Percentiles rank a stretch among this genome's conserved stretches.
These are phyloP conservation scores for Sipha flava DNA, from an alignment of 1,140 invertebrate species.

Conservation along the genomic window DNA sequence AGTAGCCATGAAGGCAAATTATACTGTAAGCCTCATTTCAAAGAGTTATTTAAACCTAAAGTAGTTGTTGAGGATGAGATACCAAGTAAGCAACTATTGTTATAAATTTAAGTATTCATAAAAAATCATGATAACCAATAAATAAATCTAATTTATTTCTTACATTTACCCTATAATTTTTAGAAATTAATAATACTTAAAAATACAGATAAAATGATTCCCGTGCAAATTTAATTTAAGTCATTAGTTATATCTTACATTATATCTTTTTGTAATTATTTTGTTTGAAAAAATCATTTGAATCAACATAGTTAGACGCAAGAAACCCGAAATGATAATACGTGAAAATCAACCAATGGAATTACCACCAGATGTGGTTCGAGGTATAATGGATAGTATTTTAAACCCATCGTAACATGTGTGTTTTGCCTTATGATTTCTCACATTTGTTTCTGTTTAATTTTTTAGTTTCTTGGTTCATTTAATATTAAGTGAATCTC, in stretches of 20 bases:
- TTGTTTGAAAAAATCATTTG: not conserved
- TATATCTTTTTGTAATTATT: not conserved
- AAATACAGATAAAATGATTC: not conserved
- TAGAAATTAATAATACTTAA: not conserved
- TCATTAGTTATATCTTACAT: no score
- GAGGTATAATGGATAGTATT: constrained; percentile 54
- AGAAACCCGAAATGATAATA: constrained; percentile 81
- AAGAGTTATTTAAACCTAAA: constrained; percentile 83
- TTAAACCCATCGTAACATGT: not conserved
- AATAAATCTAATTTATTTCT: no score
- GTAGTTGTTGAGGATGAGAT: constrained; percentile 63
- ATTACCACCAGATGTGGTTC: constrained; percentile 79
- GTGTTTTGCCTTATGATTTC: not conserved
- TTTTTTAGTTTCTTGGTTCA: not conserved
- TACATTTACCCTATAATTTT: no score
- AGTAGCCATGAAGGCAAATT: constrained; percentile 76
- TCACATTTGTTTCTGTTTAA: not conserved
- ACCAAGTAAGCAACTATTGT: constrained; percentile 54
- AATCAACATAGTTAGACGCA: constrained; percentile 49
- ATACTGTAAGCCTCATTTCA: constrained; percentile 91
- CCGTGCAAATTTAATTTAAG: not conserved
- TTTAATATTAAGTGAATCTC: not conserved
- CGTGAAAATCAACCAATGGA: constrained; percentile 81
- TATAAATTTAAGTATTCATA: no score
- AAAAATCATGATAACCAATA: no score